Base-by-base conservation (phyloP, 1,140 invertebrate genomes). In the Drosophila aff. region DNA sequence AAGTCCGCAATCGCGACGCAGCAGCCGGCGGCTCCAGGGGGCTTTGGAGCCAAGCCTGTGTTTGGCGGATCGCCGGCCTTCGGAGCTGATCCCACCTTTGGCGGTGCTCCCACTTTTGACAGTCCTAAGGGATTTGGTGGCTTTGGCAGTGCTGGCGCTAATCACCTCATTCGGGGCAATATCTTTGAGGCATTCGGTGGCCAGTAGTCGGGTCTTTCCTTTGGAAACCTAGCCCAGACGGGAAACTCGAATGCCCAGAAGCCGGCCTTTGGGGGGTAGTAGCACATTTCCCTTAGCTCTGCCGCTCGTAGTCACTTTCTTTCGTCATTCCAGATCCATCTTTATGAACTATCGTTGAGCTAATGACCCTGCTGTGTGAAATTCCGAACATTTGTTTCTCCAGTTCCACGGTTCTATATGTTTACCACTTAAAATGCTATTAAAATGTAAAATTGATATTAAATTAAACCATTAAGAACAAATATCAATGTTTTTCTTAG, bases 221-320 rank as follows among this genome's bases (percentile, higher is more conserved):
- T 95, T 84, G 94, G 94, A 3, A 95, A 94, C 84, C 81, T 95
- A 49, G 94, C 94, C 8, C 94, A 95, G 71, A 93, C 94, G 40
- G 82, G 91, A 31, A 86, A 81, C 21, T 58, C 91, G 7, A 83
- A 92, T 53, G 33, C 81, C 23, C 85, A 91, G 26, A 92, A 93
- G 53, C 79, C 91, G 11, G 77, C 86, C 26, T 94, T 94, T 82
- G 93, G 93, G 52, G 94, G 93, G 94, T 94, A 77, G 91, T 90
- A 9, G 2, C 0, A 18, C 3, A n/a, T 26, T 28, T 31, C 3
- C 8, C 2, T 9, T 1, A n/a, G 13, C 4, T 60, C 6, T 6
- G 7, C 26, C 16, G 5, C 4, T 36, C 33, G 4, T 4, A 15
- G 7, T 46, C 21, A 53, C 11, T 16, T 18, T 4, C 23, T 18